Evolutionary conservation across 2,113 vertebrate genomes (phyloP), one percentile per base, ranked within the genome.

Genomic region (Progne subis): DNA sequence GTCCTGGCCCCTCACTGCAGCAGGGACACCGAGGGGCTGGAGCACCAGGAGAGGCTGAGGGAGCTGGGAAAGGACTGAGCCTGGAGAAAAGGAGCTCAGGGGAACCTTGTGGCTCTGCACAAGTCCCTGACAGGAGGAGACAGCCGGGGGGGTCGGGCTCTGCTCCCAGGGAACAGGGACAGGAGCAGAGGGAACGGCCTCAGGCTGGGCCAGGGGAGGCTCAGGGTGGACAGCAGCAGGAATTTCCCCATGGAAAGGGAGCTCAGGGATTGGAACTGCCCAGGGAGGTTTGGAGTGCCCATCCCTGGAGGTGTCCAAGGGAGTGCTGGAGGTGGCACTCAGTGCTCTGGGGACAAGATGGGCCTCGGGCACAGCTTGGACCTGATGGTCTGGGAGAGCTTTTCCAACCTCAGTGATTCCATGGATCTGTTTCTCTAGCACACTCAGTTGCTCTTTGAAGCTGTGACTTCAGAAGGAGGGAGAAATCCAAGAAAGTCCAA

Each of bases 321-420:
- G 4, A 63, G 10, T n/a, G 2, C 56, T 80, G 85, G 85, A 29
- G 7, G 26, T 59, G 69, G 15, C 69, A 39, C 77, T 67, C 1
- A 11, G 68, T 0, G 77, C 77, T 24, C 52, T 74, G 77, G 32
- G 59, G 32, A 82, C 44, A 59, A 0, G 46, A 32, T 6, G 60
- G 18, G 44, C 0, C 32, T 28, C 0, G 1, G 44, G 26, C 44
- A 65, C 21, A 19, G 6, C 1, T 19, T 3, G 68, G 25, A 14
- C 25, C 37, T 0, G 0, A 0, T 72, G 57, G 2, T 0, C 23
- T 28, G 4, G 23, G 37, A 44, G 28, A 7, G 0, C 3, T 75
- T 82, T 75, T 29, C 53, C 53, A 25, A 0, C 8, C 37, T 74
- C 32, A 17, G 2, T 13, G 37, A 49, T 43, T 49, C 39, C 32